phyloP scores from a whole-genome alignment of 2,113 vertebrate species.

The Elgaria multicarinata region DNA sequence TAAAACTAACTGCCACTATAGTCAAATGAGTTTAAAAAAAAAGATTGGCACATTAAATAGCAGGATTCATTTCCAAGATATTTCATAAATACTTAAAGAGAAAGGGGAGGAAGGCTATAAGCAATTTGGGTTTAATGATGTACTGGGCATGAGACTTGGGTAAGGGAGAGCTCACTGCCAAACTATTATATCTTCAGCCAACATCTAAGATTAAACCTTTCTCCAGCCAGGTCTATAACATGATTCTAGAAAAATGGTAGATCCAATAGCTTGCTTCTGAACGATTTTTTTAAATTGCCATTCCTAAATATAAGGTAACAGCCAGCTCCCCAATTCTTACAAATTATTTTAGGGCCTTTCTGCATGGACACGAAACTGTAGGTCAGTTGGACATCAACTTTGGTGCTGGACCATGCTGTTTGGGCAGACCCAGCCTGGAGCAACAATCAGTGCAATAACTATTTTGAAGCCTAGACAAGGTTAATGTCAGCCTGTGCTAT shows the following conservation, averaged over 20 bases:
- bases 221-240: neutral
- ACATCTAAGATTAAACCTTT: neutral
- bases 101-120: constrained; percentile 22
- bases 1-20: constrained; percentile 77
- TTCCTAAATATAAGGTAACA: neutral
- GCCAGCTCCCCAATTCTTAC: neutral
- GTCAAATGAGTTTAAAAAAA: constrained; percentile 69
- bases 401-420: constrained; percentile 48
- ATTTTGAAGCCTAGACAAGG: neutral
- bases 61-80: constrained; percentile 60
- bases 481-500: neutral
- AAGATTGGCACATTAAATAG: constrained; percentile 70
- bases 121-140: constrained; percentile 33
- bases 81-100: constrained; percentile 54
- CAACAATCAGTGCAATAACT: neutral
- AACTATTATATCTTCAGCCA: neutral
- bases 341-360: neutral
- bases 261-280: neutral
- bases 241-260: neutral
- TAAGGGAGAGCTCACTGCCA: neutral
- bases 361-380: neutral
- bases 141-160: neutral
- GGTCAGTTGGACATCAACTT: constrained; percentile 48
- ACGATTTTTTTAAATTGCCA: neutral
- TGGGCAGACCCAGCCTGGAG: neutral